Evolutionary conservation across 2,797 vertebrate species (phyloP), one percentile per base, ranked within the genome.

Genomic region (Buceros bicornis): DNA sequence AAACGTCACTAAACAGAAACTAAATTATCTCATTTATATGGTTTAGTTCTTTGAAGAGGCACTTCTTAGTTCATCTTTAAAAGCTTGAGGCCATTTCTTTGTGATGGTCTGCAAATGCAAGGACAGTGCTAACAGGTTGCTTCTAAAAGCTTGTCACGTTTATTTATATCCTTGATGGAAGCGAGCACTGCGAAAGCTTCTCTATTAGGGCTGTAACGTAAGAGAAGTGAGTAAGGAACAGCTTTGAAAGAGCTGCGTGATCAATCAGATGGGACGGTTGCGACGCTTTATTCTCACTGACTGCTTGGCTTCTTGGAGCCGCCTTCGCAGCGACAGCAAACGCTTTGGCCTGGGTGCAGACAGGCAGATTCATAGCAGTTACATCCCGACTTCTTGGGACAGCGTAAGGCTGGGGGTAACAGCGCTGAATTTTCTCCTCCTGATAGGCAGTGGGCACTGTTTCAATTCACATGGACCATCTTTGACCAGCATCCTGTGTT

Each of bases 51-150:
- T 95, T 90, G 69, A 82, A 90, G 80, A 81, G 73, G 81, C 35
- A 10, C 51, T 92, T 67, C 58, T 65, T 82, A 69, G 78, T 88
- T 84, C 24, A 25, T 73, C 51, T 87, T 73, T 70, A 87, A 93
- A 87, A 95, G 90, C 93, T 77, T 42, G 57, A 82, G 64, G 78
- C 66, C 33, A 45, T 94, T 94, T 77, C 78, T 89, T 89, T 81
- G 29, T 82, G 60, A 77, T 61, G 77, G 81, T 60, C 60, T 87
- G 77, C 86, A 87, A 77, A 90, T 45, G 74, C 95, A 71, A 66
- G 31, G 61, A 88, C 81, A 64, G 51, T 42, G 71, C 89, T 95
- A 93, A 96, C 90, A 90, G 73, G 92, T 79, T 84, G 58, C 40
- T 92, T 84, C 60, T 93, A 73, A 94, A 92, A 87, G 77, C 86